Conservation (phyloP, 2,797 vertebrate genomes). For the Sebastes hubbsi region DNA sequence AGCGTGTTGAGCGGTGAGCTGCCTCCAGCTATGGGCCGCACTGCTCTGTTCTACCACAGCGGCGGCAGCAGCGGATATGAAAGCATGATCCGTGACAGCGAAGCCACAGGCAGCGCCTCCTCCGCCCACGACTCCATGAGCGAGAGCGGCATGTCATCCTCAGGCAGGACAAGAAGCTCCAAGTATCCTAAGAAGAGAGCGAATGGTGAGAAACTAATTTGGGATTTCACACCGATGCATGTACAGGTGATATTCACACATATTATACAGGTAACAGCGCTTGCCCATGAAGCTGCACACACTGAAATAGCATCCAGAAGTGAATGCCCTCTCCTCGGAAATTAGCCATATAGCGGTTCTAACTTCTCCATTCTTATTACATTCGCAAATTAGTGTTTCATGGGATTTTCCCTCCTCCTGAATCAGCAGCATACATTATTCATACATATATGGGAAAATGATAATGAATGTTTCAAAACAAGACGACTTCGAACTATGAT, state of each 20-base stretch:
- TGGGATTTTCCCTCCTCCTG: conserved; percentile 45
- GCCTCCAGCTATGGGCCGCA: conserved; percentile 95
- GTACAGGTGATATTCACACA: not conserved
- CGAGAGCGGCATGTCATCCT: conserved; percentile 92
- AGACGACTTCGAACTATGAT: conserved; percentile 25
- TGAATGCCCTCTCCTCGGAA: conserved; percentile 30
- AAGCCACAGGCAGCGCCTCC: conserved; percentile 96
- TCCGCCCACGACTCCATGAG: conserved; percentile 97
- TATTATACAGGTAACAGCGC: not conserved
- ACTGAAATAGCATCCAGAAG: conserved; percentile 10
- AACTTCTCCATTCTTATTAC: conserved; percentile 55
- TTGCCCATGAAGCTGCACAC: not conserved
- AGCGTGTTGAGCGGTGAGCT: conserved; percentile 96
- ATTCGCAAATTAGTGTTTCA: conserved; percentile 54
- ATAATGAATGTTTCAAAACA: conserved; percentile 56
- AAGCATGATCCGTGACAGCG: conserved; percentile 97
- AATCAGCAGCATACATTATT: conserved; percentile 67
- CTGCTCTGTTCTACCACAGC: conserved; percentile 95
- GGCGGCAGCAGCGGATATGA: conserved; percentile 98
- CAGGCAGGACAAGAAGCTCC: conserved; percentile 89
- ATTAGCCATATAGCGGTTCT: conserved; percentile 17
- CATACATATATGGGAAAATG: conserved; percentile 42
- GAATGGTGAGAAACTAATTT: conserved; percentile 82
- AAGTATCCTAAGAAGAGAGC: conserved; percentile 95
- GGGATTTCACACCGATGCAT: not conserved